Base-by-base conservation (phyloP, 2,113 vertebrate genomes). In the Polyodon spathula region DNA sequence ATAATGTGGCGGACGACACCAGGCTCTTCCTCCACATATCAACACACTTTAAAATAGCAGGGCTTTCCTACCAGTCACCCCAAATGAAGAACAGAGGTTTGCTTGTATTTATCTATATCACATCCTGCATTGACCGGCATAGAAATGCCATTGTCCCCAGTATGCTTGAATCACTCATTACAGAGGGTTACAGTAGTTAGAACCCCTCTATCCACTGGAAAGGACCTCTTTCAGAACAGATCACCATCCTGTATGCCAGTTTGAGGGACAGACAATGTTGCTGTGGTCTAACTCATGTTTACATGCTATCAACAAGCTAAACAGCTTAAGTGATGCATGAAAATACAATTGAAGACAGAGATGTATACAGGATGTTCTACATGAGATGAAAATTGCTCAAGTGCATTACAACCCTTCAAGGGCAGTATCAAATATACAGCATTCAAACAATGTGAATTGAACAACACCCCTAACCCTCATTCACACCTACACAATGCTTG, bases 71-170 rank as follows among this genome's bases (percentile, higher is more conserved):
- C 53, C 53, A 55, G 53, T 50, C 48, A 50, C 48, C 12, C 53
- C 10, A 55, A 38, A 55, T 55, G 16, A 55, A 55, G 53, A 55
- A 55, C 53, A 55, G 53, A 17, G 17, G 53, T 55, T 55, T 55
- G 16, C 53, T 55, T 55, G 37, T 55, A 37, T 55, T 55, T 55
- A 16, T 55, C 53, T 55, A 16, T 16, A 55, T 16, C 53, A 55
- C 53, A 55, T 55, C 53, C 53, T 55, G 53, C 53, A 55, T 55
- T 16, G 9, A 16, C 53, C 37, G 53, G 53, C 53, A 55, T 55
- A 55, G 17, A 55, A 55, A 55, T 55, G 16, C 27, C 53, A 55
- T 55, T 55, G 53, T 55, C 53, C 53, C 17, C 53, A 55, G 37
- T 27, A 37, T 55, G 53, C 53, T 55, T 55, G 4, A 55, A 55